phyloP scores from a whole-genome alignment of 2,113 vertebrate genomes.

The Struthio camelus region DNA sequence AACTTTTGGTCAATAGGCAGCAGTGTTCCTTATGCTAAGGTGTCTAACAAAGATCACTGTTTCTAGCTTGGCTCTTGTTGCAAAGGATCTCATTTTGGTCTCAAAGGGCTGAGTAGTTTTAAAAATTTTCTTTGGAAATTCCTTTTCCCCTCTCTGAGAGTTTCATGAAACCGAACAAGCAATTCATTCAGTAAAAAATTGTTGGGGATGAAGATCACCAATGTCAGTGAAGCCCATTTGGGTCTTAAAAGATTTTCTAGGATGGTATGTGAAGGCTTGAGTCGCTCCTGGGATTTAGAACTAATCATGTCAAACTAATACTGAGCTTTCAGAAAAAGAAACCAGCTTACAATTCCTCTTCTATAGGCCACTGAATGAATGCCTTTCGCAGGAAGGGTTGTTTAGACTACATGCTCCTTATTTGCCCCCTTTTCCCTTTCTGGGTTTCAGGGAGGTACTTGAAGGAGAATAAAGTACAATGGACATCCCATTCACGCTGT shows the following conservation, averaged over 20 bases:
- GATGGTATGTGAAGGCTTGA: accelerated
- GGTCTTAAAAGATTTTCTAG: not conserved
- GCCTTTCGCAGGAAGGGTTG: not conserved
- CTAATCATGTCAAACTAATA: not conserved
- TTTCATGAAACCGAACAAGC: not conserved
- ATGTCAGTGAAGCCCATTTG: not conserved
- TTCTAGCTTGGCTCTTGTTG: not conserved
- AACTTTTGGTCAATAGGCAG: not conserved
- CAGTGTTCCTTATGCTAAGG: not conserved
- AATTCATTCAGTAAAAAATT: not conserved
- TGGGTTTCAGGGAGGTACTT: constrained; percentile 34
- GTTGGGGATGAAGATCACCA: not conserved
- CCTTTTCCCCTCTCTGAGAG: not conserved
- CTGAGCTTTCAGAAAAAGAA: not conserved
- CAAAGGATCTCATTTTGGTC: not conserved
- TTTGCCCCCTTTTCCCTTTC: not conserved
- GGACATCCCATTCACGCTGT: constrained; percentile 22
- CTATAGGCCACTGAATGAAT: not conserved
- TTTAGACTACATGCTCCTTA: not conserved
- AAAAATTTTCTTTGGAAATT: not conserved
- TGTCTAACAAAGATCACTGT: not conserved
- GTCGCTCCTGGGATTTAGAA: not conserved
- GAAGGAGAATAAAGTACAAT: constrained; percentile 36
- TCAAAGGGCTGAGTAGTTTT: not conserved
- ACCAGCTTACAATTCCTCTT: not conserved